Base-by-base conservation (phyloP, 1,140 invertebrate species). In the Drepana arcuata region DNA sequence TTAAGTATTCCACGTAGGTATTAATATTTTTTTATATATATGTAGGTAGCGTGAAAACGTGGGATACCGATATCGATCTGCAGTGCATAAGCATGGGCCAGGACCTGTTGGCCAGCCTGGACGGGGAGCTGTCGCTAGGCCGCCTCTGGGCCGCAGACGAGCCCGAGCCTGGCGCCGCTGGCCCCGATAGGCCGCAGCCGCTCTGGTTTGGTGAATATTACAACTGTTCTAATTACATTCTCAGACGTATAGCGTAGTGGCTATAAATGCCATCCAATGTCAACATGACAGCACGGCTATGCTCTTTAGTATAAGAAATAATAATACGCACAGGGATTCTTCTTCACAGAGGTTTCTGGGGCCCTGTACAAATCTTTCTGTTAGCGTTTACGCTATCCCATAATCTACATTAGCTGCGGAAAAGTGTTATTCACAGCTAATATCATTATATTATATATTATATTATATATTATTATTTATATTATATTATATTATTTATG, bases 41-140 rank as follows among this genome's bases (percentile, higher is more conserved):
- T n/a, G 37, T 45, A 81, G 77, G 77, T 7, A 81, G 75, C 42
- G 73, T 83, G 1, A 86, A 85, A 59, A 87, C 85, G 1, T 88
- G 86, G 85, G 79, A 85, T 34, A 85, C 85, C 11, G 84, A 86
- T 21, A 69, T 83, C 48, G 86, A 88, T 57, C 72, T 88, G 26
- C 81, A 84, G 41, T 86, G 84, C 31, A 84, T 88, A 42, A 86
- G 86, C 34, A 62, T 87, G 7, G 86, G 86, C 2, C 85, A 87
- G 51, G 86, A 88, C 50, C 53, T 86, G n/a, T 46, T 86, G 34
- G 84, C 78, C 0, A 82, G 79, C 23, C 30, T 84, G 30, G 79
- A 84, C 29, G 69, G 68, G 0, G 83, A 80, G 34, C 67, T 84
- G 32, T 72, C 68, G 0, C 57, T 84, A 2, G 72, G 77, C 29